phyloP scores from a whole-genome alignment of 2,888 invertebrate genomes.

The Bhutanitis thaidina region DNA sequence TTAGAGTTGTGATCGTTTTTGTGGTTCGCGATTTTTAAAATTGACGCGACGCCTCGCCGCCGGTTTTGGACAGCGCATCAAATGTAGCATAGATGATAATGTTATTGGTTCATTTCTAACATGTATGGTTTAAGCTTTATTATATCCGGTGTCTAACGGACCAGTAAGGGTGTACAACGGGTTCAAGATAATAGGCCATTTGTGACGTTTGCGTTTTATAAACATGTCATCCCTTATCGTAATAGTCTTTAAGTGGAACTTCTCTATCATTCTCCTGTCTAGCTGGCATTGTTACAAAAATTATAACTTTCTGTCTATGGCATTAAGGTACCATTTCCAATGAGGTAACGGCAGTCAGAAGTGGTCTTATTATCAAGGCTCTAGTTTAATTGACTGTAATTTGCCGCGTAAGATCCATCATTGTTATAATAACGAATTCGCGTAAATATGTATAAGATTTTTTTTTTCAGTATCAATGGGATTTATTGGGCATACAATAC shows the following conservation, averaged over 20 bases:
- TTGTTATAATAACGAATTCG: background rate
- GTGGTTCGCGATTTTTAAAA: conserved; percentile 10
- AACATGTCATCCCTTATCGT: no score
- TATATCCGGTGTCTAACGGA: conserved; percentile 13
- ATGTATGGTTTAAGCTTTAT: conserved; percentile 18
- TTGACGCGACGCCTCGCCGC: conserved; percentile 10
- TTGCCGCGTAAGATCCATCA: background rate
- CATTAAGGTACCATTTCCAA: no score
- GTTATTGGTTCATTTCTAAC: background rate
- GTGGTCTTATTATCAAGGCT: no score
- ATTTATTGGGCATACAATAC: conserved; percentile 55
- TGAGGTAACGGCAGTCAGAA: no score
- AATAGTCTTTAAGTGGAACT: no score
- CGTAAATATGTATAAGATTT: background rate
- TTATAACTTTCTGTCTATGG: no score
- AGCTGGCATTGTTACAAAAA: no score
- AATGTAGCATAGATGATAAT: conserved; percentile 1
- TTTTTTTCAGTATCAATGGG: conserved; percentile 23
- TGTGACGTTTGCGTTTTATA: no score
- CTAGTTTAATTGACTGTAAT: background rate
- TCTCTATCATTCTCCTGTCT: no score
- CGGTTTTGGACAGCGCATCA: background rate
- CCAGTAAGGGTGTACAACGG: background rate
- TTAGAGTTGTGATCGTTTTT: conserved; percentile 3
- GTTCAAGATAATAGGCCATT: no score